A percentile compares a stretch with the other conserved stretches of the same genome.
These are phyloP conservation scores for Syngnathus scovelli DNA, from an alignment of 2,113 vertebrate species.

Conservation along the genomic window DNA sequence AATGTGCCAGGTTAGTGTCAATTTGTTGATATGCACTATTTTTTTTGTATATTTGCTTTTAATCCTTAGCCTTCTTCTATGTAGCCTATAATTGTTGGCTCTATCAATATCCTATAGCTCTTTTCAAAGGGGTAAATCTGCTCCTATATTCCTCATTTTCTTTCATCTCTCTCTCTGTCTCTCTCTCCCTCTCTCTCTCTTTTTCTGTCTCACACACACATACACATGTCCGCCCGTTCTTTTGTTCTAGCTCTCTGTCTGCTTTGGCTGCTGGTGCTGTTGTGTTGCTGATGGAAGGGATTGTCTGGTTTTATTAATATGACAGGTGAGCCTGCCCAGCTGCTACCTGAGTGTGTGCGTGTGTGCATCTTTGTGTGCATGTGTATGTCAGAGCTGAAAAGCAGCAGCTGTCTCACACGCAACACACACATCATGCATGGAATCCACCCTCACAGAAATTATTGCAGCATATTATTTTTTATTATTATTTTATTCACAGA, in stretches of 20 bases:
- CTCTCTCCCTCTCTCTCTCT: slow-evolving; percentile 36
- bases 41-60: no score
- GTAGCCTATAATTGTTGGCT: no score
- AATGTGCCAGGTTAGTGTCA: no score
- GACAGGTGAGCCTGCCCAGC: slow-evolving; percentile 73
- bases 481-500: slow-evolving; percentile 34
- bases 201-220: not conserved
- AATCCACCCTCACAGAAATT: slow-evolving; percentile 40
- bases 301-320: slow-evolving; percentile 68
- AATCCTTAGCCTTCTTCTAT: no score
- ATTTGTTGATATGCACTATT: no score
- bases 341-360: slow-evolving; percentile 61
- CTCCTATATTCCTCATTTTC: no score
- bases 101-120: no score
- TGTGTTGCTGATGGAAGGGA: slow-evolving; percentile 68
- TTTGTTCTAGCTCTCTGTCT: slow-evolving; percentile 54
- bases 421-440: slow-evolving; percentile 30
- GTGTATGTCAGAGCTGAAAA: slow-evolving; percentile 23
- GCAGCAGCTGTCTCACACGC: slow-evolving; percentile 66
- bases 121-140: no score
- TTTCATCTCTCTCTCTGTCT: slow-evolving; percentile 10
- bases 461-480: slow-evolving; percentile 38
- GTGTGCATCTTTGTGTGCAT: slow-evolving; percentile 29
- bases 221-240: slow-evolving; percentile 34
- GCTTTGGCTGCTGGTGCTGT: slow-evolving; percentile 28